These are phyloP conservation scores for Drosophila crucigera DNA, from an alignment of 2,888 invertebrate genomes.

Conservation along the genomic window DNA sequence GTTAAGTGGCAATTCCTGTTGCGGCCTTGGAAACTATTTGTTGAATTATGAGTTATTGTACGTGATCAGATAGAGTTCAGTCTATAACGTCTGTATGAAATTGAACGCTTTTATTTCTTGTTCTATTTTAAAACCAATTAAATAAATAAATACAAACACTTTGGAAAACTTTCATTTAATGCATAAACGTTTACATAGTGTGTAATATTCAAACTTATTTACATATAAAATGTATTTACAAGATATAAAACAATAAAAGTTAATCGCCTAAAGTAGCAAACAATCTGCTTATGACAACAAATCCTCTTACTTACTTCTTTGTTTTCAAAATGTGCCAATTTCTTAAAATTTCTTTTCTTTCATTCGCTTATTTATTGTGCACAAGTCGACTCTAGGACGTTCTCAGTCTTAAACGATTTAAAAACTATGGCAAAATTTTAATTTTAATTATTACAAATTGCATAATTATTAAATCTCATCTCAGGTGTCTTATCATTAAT, in stretches of 20 bases:
- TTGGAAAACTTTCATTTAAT: constrained; percentile 54
- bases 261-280: constrained; percentile 71
- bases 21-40: background rate
- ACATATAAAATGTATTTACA: constrained; percentile 78
- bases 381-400: constrained; percentile 82
- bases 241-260: constrained; percentile 63
- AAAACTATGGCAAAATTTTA: constrained; percentile 84
- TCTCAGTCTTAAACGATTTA: constrained; percentile 85
- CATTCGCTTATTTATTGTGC: constrained; percentile 58
- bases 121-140: background rate
- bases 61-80: background rate
- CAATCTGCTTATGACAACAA: constrained; percentile 71
- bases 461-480: constrained; percentile 75
- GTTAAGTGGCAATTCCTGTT: background rate
- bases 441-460: constrained; percentile 76
- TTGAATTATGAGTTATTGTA: background rate
- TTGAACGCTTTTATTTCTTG: background rate
- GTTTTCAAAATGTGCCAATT: constrained; percentile 41
- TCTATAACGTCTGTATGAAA: background rate
- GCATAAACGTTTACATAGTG: constrained; percentile 50
- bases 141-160: constrained; percentile 7
- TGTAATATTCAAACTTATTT: constrained; percentile 70
- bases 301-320: constrained; percentile 39
- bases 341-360: constrained; percentile 28
- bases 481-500: constrained; percentile 54